Conservation (phyloP, 2,888 invertebrate species). For the Parthenolecanium corni region DNA sequence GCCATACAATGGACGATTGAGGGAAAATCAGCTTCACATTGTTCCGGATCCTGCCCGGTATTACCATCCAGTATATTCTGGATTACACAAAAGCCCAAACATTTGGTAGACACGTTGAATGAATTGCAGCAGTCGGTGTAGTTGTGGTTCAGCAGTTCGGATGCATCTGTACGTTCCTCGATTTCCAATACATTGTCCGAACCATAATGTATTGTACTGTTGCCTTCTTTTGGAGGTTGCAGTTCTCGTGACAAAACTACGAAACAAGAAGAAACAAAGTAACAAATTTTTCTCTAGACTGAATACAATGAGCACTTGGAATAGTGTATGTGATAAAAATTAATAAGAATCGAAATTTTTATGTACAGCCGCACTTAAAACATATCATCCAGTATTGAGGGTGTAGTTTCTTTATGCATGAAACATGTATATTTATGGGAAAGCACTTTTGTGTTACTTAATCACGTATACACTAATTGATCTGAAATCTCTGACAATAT, state of each 20-base stretch:
- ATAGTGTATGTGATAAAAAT: not conserved
- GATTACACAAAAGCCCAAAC: conserved; percentile 72
- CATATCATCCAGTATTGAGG: no score
- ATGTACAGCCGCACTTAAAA: not conserved
- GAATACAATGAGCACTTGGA: not conserved
- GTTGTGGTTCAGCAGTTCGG: conserved; percentile 48
- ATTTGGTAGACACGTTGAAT: conserved; percentile 56
- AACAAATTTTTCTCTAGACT: not conserved
- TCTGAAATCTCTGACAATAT: no score
- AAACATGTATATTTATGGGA: no score
- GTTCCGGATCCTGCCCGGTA: conserved; percentile 67
- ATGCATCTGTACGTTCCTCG: conserved; percentile 25
- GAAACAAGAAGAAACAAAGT: conserved; percentile 34
- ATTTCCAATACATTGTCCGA: conserved; percentile 24
- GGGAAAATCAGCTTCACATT: conserved; percentile 69
- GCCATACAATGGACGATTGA: conserved; percentile 53
- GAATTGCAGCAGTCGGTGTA: conserved; percentile 67
- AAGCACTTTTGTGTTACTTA: no score
- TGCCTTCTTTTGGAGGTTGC: conserved; percentile 41
- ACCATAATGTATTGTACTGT: conserved; percentile 8
- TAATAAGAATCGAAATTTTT: not conserved
- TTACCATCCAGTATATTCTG: conserved; percentile 62
- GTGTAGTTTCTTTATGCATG: no score
- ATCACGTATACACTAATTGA: no score
- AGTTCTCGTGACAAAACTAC: conserved; percentile 52